These are phyloP conservation scores for Cyanoderma ruficeps DNA, from an alignment of 2,113 vertebrate genomes.

Conservation along the genomic window DNA sequence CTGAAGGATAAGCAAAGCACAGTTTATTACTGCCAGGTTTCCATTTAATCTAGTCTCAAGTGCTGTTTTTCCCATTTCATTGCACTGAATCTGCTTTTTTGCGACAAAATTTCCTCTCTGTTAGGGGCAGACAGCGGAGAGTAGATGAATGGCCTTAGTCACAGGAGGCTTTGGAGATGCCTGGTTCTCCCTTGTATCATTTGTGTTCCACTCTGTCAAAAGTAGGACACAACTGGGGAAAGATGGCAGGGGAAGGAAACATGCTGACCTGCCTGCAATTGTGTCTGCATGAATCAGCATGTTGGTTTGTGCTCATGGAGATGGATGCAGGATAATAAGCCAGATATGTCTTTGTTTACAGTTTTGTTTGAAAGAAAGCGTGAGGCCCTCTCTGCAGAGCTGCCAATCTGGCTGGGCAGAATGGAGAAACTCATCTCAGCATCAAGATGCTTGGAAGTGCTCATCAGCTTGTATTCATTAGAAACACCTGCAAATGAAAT, in stretches of 20 bases:
- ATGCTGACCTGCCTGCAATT: not conserved
- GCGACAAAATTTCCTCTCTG: not conserved
- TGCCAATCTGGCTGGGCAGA: slow-evolving; percentile 34
- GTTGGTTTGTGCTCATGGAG: not conserved
- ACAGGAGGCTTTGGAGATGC: not conserved
- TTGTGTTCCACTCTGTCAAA: slow-evolving; percentile 12
- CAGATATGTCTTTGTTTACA: not conserved
- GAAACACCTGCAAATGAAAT: slow-evolving; percentile 59
- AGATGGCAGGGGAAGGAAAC: not conserved
- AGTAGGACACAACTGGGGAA: slow-evolving; percentile 4
- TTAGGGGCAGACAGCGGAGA: not conserved
- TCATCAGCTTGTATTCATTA: slow-evolving; percentile 69
- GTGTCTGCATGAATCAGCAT: not conserved
- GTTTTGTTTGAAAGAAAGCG: not conserved
- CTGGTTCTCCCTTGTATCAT: not conserved
- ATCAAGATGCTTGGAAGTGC: slow-evolving; percentile 1
- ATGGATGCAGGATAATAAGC: not conserved
- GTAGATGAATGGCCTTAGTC: not conserved
- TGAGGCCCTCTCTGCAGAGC: slow-evolving; percentile 27
- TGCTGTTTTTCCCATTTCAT: not conserved
- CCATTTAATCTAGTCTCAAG: not conserved
- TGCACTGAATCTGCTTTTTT: not conserved
- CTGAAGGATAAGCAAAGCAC: not conserved
- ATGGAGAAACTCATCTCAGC: slow-evolving; percentile 8
- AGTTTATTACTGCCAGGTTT: not conserved